Conservation (phyloP, 2,888 invertebrate genomes). For the Malthinus seriepunctatus region DNA sequence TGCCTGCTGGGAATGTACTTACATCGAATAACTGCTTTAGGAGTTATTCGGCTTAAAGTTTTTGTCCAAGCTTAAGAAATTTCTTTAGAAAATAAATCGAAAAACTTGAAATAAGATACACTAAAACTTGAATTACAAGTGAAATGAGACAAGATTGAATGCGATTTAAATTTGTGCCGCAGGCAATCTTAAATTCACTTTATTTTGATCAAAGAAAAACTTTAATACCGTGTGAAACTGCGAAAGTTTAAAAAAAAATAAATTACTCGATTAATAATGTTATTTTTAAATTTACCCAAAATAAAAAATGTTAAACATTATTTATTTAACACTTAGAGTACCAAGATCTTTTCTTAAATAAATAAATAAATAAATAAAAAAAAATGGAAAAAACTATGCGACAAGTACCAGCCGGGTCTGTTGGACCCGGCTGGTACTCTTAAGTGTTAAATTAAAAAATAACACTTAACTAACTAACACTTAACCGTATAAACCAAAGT, state of each 20-base stretch:
- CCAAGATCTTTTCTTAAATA: no score
- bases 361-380: no score
- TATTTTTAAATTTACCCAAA: background rate
- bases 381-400: no score
- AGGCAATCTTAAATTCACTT: conserved; percentile 3
- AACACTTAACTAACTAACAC: background rate
- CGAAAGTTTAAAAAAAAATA: background rate
- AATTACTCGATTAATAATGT: background rate
- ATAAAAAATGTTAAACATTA: background rate
- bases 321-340: no score
- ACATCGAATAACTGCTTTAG: conserved; percentile 6
- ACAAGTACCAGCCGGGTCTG: no score
- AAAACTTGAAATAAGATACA: conserved; percentile 20
- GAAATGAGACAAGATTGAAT: conserved; percentile 14
- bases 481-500: background rate
- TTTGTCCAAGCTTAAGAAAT: background rate
- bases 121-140: conserved; percentile 14
- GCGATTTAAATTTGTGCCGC: conserved; percentile 13
- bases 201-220: conserved; percentile 4
- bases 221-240: conserved; percentile 2
- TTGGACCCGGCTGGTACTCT: no score
- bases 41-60: background rate
- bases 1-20: background rate
- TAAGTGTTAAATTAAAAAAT: background rate
- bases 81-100: conserved; percentile 15